Conservation (phyloP, 1,140 invertebrate genomes). For the Papilio xuthus region DNA sequence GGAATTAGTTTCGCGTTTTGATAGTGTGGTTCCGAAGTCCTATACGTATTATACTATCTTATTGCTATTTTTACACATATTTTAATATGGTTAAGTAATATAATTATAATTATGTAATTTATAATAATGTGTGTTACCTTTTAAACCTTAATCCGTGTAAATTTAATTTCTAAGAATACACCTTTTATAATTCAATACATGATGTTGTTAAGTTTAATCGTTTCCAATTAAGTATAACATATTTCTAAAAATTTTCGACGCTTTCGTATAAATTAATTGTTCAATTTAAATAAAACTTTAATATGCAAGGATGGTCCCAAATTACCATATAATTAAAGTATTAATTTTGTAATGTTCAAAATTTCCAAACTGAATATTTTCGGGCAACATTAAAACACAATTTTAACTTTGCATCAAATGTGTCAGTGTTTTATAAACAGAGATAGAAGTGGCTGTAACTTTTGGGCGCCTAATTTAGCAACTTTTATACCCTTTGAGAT, state of each 20-base stretch:
- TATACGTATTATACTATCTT: too few species aligned
- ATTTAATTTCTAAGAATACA: background rate
- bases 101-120: too few species aligned
- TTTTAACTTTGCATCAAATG: slow-evolving; percentile 35
- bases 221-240: background rate
- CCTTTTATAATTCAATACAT: background rate
- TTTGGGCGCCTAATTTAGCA: slow-evolving; percentile 38
- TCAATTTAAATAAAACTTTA: background rate
- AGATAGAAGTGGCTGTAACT: slow-evolving; percentile 36
- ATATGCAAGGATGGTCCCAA: background rate
- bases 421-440: slow-evolving; percentile 35
- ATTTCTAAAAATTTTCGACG: background rate
- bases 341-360: slow-evolving; percentile 18
- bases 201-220: background rate
- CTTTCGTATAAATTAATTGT: background rate
- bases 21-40: too few species aligned
- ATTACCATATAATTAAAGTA: slow-evolving; percentile 3
- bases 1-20: too few species aligned
- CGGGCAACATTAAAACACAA: slow-evolving; percentile 10
- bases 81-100: background rate
- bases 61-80: too few species aligned
- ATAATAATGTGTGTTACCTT: too few species aligned
- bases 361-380: slow-evolving; percentile 1
- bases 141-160: background rate
- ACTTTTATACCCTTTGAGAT: slow-evolving; percentile 38